Percentiles rank a stretch among this genome's conserved stretches.
These are phyloP conservation scores for Halcyon smyrnensis DNA, from an alignment of 2,797 vertebrate genomes.

Conservation along the genomic window DNA sequence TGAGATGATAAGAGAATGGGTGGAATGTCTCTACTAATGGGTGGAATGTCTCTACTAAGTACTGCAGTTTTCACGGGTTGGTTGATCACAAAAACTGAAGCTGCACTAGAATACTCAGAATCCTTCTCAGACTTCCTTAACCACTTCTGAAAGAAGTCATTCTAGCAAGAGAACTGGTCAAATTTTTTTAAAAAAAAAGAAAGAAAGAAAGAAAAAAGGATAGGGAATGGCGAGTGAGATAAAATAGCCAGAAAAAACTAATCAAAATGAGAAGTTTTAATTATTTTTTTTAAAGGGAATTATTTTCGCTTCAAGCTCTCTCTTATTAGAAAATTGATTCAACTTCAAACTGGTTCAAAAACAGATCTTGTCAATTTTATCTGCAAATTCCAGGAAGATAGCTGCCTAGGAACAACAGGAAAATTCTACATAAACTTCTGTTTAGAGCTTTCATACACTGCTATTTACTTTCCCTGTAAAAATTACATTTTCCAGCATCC, in stretches of 20 bases:
- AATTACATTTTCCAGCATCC: neutral
- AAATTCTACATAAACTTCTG: neutral
- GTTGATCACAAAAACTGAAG: neutral
- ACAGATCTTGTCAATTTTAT: neutral
- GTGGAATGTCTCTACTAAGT: neutral
- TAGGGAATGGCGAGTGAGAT: neutral
- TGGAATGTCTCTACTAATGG: neutral
- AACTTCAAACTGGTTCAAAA: neutral
- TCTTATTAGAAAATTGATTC: neutral
- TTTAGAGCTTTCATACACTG: neutral
- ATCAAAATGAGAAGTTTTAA: neutral
- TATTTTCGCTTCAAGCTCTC: neutral
- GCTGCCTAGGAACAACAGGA: neutral
- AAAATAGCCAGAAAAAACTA: neutral
- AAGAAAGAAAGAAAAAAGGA: too few relatives aligned
- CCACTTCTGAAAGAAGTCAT: neutral
- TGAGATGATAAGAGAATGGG: neutral
- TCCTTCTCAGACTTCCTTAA: neutral
- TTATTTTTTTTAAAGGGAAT: neutral
- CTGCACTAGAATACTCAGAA: neutral
- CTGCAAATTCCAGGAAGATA: constrained; percentile 7
- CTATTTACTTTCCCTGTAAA: neutral
- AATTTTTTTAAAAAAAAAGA: neutral
- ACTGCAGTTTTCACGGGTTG: neutral
- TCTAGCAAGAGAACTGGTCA: neutral